A percentile compares a stretch with the other conserved stretches of the same genome.
Conservation (phyloP, 1,140 invertebrate species). For the Cyrtorhinus lividipennis region DNA sequence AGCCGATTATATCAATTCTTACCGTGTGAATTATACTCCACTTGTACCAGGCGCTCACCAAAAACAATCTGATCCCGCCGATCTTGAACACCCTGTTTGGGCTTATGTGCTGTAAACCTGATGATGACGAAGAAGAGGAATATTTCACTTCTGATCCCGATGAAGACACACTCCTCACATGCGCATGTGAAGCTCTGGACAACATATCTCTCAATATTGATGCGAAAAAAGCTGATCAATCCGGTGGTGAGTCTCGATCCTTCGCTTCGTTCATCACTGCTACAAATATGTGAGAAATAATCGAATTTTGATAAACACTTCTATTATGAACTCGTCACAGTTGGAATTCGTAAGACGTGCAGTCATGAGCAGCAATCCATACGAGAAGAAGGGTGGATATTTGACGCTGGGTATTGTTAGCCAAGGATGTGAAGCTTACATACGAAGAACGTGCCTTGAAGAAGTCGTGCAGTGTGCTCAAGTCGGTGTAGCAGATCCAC, state of each 20-base stretch:
- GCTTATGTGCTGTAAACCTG: constrained; percentile 44
- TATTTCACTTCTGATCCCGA: constrained; percentile 43
- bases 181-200: constrained; percentile 59
- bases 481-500: constrained; percentile 47
- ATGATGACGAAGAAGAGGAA: constrained; percentile 42
- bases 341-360: constrained; percentile 44
- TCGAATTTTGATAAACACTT: no score
- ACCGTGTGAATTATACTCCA: no score
- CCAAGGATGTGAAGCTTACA: constrained; percentile 65
- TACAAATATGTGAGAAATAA: no score
- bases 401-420: constrained; percentile 56
- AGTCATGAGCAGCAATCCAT: constrained; percentile 39
- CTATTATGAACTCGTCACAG: no score
- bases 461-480: constrained; percentile 52
- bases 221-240: constrained; percentile 58
- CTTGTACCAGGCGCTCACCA: constrained; percentile 42
- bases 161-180: constrained; percentile 42
- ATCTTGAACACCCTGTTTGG: constrained; percentile 52
- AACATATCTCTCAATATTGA: constrained; percentile 59
- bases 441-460: constrained; percentile 54
- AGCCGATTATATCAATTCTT: no score
- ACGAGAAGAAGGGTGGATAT: constrained; percentile 52
- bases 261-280: no score
- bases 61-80: constrained; percentile 54
- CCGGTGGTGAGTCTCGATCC: constrained; percentile 49